A percentile compares a stretch with the other conserved stretches of the same genome.
Conservation (phyloP, 2,888 invertebrate genomes). For the Pseudanteris insignis region DNA sequence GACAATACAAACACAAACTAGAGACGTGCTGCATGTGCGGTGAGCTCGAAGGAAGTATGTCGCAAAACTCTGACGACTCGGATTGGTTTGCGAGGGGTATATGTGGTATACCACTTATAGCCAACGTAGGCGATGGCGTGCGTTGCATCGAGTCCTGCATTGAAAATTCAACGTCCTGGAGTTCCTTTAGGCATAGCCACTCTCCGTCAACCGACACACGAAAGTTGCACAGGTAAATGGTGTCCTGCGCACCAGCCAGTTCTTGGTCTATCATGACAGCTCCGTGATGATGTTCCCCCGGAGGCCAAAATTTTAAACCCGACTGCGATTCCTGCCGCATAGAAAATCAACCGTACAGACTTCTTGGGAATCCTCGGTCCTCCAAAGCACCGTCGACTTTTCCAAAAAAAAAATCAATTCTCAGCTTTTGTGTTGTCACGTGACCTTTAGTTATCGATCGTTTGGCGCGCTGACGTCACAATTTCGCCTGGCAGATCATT, state of each 20-base stretch:
- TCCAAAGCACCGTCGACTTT: too few relatives aligned
- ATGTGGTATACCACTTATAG: constrained; percentile 67
- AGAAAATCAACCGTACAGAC: constrained; percentile 52
- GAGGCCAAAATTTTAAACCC: constrained; percentile 58
- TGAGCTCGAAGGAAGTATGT: constrained; percentile 60
- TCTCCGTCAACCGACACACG: constrained; percentile 97
- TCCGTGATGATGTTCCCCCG: constrained; percentile 59
- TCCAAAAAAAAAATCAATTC: too few relatives aligned
- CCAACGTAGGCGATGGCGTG: constrained; percentile 72
- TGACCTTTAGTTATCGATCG: constrained; percentile 22
- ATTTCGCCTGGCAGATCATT: too few relatives aligned
- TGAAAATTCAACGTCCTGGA: constrained; percentile 85
- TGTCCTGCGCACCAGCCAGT: constrained; percentile 91
- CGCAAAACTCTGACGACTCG: constrained; percentile 60
- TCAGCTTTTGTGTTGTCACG: neutral
- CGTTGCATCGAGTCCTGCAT: constrained; percentile 78
- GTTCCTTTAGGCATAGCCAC: constrained; percentile 93
- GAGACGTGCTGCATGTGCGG: constrained; percentile 65
- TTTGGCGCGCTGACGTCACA: neutral
- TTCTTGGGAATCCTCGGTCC: too few relatives aligned
- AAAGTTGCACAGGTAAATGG: constrained; percentile 96
- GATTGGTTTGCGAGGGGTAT: constrained; percentile 50
- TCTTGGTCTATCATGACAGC: constrained; percentile 70
- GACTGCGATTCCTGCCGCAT: constrained; percentile 62
- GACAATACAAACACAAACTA: constrained; percentile 65